phyloP scores from a whole-genome alignment of 2,113 vertebrate genomes.

The Campylomormyrus tamandua region DNA sequence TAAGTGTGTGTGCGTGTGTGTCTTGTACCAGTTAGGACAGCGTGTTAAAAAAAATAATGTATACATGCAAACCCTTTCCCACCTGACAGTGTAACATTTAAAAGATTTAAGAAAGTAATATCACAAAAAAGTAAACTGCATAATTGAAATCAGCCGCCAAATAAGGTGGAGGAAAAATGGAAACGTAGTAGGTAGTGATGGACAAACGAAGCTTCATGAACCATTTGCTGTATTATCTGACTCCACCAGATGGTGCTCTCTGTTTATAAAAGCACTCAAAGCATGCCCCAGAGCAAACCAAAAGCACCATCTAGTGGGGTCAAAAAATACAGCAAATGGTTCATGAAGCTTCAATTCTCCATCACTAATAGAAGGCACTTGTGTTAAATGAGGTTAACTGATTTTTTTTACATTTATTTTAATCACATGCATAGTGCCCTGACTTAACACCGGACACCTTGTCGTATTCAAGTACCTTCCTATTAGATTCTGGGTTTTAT shows the following conservation, averaged over 20 bases:
- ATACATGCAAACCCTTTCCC: conserved; percentile 27
- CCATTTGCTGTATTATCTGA: not conserved
- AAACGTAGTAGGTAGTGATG: conserved; percentile 22
- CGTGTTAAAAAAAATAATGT: not conserved
- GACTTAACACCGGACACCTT: conserved; percentile 59
- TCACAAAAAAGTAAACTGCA: conserved; percentile 34
- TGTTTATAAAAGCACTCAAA: not conserved
- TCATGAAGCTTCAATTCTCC: not conserved
- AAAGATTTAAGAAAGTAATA: conserved; percentile 26
- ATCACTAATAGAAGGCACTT: conserved; percentile 31
- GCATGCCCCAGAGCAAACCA: not conserved
- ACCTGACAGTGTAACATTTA: conserved; percentile 13
- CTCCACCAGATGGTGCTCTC: not conserved
- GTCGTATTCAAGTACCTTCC: conserved; percentile 66
- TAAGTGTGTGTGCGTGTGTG: not conserved
- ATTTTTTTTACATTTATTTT: conserved; percentile 35
- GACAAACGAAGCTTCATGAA: not conserved
- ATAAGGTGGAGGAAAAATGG: conserved; percentile 24
- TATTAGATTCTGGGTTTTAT: conserved; percentile 58
- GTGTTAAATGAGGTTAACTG: conserved; percentile 33
- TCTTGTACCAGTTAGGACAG: not conserved
- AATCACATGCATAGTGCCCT: conserved; percentile 58
- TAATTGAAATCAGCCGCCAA: conserved; percentile 37
- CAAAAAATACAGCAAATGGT: not conserved
- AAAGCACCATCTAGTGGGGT: not conserved